A percentile compares a stretch with the other conserved stretches of the same genome.
Conservation (phyloP, 2,888 invertebrate genomes). For the Parthenolecanium corni region DNA sequence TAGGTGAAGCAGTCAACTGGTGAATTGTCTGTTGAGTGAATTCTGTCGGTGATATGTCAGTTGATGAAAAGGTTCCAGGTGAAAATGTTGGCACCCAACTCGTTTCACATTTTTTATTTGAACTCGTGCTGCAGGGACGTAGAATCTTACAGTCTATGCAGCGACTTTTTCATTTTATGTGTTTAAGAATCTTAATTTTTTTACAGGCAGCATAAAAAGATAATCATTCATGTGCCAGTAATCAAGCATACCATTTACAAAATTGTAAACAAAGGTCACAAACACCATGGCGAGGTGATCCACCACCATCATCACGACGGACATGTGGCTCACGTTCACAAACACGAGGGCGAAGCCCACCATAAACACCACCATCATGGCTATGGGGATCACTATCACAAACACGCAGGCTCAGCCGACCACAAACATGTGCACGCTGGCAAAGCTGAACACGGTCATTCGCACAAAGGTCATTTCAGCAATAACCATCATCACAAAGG, state of each 20-base stretch:
- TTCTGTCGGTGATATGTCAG: too few relatives aligned
- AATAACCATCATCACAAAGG: constrained; percentile 33
- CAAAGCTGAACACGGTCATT: constrained; percentile 41
- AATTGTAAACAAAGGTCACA: constrained; percentile 40
- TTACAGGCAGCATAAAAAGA: constrained; percentile 43
- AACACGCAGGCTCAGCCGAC: constrained; percentile 33
- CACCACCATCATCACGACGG: constrained; percentile 32
- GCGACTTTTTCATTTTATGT: too few relatives aligned
- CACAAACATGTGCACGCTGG: constrained; percentile 42
- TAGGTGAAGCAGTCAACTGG: too few relatives aligned
- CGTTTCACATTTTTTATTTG: too few relatives aligned
- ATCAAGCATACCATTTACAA: constrained; percentile 62
- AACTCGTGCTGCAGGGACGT: too few relatives aligned
- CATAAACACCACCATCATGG: constrained; percentile 35
- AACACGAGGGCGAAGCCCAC: constrained; percentile 32
- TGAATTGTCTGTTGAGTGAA: too few relatives aligned
- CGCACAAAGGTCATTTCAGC: constrained; percentile 40
- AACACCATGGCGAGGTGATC: constrained; percentile 31
- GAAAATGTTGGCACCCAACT: too few relatives aligned
- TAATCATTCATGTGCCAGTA: constrained; percentile 55
- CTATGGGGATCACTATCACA: background rate
- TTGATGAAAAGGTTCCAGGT: too few relatives aligned
- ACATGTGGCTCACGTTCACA: constrained; percentile 34
- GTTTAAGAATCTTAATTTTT: too few relatives aligned
- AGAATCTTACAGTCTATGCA: too few relatives aligned